Evolutionary conservation across 2,797 vertebrate genomes (phyloP), one percentile per base, ranked within the genome.

Genomic region (Enteromius radiatus): DNA sequence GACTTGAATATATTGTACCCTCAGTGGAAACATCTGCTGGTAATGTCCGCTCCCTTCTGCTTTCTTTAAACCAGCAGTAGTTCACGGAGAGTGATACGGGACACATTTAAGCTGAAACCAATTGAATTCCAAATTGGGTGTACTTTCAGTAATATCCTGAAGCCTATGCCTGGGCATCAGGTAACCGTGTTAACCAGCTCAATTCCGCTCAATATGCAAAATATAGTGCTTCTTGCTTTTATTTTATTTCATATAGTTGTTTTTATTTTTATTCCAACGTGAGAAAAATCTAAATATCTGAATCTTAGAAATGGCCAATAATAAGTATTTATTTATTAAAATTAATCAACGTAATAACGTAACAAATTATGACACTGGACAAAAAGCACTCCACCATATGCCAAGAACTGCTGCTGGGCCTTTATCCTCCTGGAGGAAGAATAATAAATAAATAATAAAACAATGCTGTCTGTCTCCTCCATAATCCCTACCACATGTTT

Each of bases 1-100:
- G 92, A 93, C 94, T 95, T 94, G 94, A 96, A 97, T 96, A 96
- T 96, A 96, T 96, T 95, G 94, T 91, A 90, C 87, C 90, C 90
- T 89, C 96, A 95, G 96, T 94, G 95, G 95, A 96, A 96, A 96
- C 95, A 89, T 90, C 95, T 95, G 93, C 94, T 95, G 84, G 93
- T 94, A 95, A 96, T 95, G 93, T 92, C 92, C 91, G 92, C 93
- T 87, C 92, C 94, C 93, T 92, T 92, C 86, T 81, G 88, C 87
- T 89, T 87, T 36, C 86, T 78, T 90, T 88, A 73, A 67, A 79
- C 69, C 33, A 84, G 71, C 80, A 83, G 85, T 78, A 87, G 85
- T 90, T 95, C 94, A 92, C 92, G 92, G 87, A 92, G 92, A 95
- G 91, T 94, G 94, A 95, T 93, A 93, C 93, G 89, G 93, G 92